Percentiles rank a stretch among this genome's conserved stretches.
These are phyloP conservation scores for Sinocyclocheilus rhinocerous DNA, from an alignment of 2,113 vertebrate species.

Conservation along the genomic window DNA sequence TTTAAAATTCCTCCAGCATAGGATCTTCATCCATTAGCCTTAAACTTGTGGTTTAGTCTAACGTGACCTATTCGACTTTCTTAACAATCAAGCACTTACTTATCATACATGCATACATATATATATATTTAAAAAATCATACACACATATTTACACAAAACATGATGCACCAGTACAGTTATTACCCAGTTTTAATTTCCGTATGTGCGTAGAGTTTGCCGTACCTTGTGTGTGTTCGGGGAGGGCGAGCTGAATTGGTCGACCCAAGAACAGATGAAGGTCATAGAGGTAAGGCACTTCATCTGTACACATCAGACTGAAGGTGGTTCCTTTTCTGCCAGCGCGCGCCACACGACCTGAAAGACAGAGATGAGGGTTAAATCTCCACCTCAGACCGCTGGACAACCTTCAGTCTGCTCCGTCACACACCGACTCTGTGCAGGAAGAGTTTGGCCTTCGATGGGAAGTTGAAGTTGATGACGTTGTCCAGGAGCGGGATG, in stretches of 20 bases:
- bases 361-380: neutral
- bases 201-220: neutral
- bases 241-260: conserved; percentile 75
- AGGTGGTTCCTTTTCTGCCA: conserved; percentile 85
- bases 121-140: too few species aligned
- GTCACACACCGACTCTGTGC: conserved; percentile 89
- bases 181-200: neutral
- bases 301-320: conserved; percentile 87
- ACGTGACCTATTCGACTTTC: too few species aligned
- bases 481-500: conserved; percentile 95
- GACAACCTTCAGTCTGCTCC: too few species aligned
- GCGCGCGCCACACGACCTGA: conserved; percentile 92
- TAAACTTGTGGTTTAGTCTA: too few species aligned
- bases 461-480: conserved; percentile 97
- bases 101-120: too few species aligned
- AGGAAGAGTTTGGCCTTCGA: conserved; percentile 94
- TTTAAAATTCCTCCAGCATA: too few species aligned
- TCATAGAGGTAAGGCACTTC: conserved; percentile 90
- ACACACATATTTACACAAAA: too few species aligned
- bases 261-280: conserved; percentile 92
- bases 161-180: too few species aligned
- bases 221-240: conserved; percentile 75
- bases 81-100: too few species aligned
- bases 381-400: too few species aligned
- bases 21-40: too few species aligned